A percentile compares a stretch with the other conserved stretches of the same genome.
Evolutionary conservation across 2,888 invertebrate genomes (phyloP).

Genomic region (Andricus quercusramuli): DNA sequence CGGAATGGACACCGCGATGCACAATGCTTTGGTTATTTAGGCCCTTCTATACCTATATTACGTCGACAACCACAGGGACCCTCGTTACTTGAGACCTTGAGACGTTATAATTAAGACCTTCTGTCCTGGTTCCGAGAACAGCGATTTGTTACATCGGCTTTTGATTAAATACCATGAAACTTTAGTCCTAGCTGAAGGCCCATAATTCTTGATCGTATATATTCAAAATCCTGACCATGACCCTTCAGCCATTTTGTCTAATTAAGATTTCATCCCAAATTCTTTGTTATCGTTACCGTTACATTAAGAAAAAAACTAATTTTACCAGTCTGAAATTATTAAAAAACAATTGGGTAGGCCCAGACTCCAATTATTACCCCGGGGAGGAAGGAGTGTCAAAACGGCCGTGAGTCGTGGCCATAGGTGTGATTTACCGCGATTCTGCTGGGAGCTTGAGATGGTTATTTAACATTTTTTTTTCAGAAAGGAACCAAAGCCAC

Average conservation of each 20-base stretch:
- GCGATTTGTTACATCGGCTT: constrained; percentile 49
- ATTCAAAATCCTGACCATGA: neutral
- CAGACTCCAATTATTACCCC: too few species aligned
- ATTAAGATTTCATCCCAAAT: neutral
- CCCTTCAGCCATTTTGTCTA: neutral
- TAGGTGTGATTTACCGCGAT: too few species aligned
- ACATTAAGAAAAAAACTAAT: too few species aligned
- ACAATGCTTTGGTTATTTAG: constrained; percentile 67
- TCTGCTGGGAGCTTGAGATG: too few species aligned
- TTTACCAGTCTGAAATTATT: too few species aligned
- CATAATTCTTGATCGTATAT: constrained; percentile 34
- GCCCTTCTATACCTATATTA: constrained; percentile 65
- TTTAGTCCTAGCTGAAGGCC: neutral
- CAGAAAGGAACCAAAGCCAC: too few species aligned
- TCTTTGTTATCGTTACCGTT: too few species aligned
- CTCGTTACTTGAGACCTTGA: constrained; percentile 66
- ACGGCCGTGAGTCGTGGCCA: too few species aligned
- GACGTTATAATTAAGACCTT: constrained; percentile 69
- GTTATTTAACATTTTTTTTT: too few species aligned
- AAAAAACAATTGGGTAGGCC: too few species aligned
- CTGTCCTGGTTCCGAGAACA: constrained; percentile 42
- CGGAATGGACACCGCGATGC: constrained; percentile 53
- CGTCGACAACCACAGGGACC: constrained; percentile 58
- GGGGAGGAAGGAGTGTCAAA: too few species aligned
- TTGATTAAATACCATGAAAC: constrained; percentile 41